Conservation (phyloP, 1,140 invertebrate species). For the Calosoma granatense region DNA sequence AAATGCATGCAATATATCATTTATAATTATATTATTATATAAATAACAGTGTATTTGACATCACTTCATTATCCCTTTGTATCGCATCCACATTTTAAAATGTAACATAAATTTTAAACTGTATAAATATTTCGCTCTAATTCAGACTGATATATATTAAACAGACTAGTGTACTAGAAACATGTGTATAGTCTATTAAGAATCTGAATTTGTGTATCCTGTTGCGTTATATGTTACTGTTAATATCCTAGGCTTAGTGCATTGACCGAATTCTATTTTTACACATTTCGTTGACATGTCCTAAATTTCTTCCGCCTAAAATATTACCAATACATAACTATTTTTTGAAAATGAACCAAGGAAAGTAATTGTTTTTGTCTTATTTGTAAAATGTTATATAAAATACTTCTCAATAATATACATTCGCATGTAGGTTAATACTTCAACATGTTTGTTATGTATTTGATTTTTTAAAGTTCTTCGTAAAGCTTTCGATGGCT, state of each 20-base stretch:
- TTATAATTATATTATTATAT: conserved; percentile 12
- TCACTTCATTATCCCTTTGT: conserved; percentile 11
- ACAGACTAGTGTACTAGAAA: background rate
- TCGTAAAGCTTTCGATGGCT: conserved; percentile 92
- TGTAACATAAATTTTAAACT: conserved; percentile 16
- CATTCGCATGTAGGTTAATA: background rate
- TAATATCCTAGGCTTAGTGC: background rate
- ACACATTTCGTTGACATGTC: background rate
- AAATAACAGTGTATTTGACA: conserved; percentile 17
- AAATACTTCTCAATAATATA: conserved; percentile 8
- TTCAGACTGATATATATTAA: conserved; percentile 1
- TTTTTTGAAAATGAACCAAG: background rate
- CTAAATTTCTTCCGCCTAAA: background rate
- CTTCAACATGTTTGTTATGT: conserved; percentile 4
- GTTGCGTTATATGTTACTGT: background rate
- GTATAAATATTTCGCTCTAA: background rate
- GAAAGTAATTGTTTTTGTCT: background rate
- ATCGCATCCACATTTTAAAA: conserved; percentile 17
- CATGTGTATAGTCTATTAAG: background rate
- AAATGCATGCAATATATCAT: conserved; percentile 28
- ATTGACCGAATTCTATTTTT: background rate
- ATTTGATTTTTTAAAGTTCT: conserved; percentile 54
- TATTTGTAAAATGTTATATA: background rate
- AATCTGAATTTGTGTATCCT: background rate
- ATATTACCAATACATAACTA: background rate